These are phyloP conservation scores for Pterophyllum scalare DNA, from an alignment of 2,113 vertebrate species.

Conservation along the genomic window DNA sequence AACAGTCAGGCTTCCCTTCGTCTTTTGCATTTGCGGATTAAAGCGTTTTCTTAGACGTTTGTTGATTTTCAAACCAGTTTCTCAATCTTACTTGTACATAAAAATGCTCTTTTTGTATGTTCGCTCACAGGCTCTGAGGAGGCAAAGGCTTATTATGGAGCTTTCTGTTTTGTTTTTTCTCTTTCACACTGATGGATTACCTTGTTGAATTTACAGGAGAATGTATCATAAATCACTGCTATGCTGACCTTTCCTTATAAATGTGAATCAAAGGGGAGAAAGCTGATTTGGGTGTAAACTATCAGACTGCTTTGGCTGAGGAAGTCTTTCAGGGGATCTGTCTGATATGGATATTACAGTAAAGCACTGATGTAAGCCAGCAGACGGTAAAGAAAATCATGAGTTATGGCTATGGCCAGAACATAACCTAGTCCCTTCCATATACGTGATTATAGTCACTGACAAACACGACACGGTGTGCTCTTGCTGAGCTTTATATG, in stretches of 20 bases:
- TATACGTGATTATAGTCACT: slow-evolving; percentile 57
- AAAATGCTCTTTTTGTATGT: slow-evolving; percentile 37
- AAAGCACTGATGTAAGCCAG: slow-evolving; percentile 51
- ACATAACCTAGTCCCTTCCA: slow-evolving; percentile 50
- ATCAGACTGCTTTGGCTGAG: slow-evolving; percentile 25
- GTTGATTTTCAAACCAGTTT: slow-evolving; percentile 34
- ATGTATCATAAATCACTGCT: slow-evolving; percentile 73
- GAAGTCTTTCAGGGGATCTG: slow-evolving; percentile 40
- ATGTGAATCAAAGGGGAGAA: slow-evolving; percentile 65
- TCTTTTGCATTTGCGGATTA: neutral
- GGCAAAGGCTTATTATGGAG: slow-evolving; percentile 60
- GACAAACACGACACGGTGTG: slow-evolving; percentile 47
- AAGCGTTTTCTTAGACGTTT: slow-evolving; percentile 24
- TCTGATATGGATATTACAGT: slow-evolving; percentile 55
- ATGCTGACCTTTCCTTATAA: slow-evolving; percentile 74
- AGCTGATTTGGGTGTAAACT: slow-evolving; percentile 57
- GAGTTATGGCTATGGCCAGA: slow-evolving; percentile 61
- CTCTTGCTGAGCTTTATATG: slow-evolving; percentile 36
- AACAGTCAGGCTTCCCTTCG: neutral
- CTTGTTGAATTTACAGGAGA: slow-evolving; percentile 68
- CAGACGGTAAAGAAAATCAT: slow-evolving; percentile 54
- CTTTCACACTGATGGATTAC: slow-evolving; percentile 68
- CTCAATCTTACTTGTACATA: slow-evolving; percentile 26
- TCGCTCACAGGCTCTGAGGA: slow-evolving; percentile 43
- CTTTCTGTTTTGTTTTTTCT: slow-evolving; percentile 19